Conservation (phyloP, 2,797 vertebrate species). For the Neostethus bicornis region DNA sequence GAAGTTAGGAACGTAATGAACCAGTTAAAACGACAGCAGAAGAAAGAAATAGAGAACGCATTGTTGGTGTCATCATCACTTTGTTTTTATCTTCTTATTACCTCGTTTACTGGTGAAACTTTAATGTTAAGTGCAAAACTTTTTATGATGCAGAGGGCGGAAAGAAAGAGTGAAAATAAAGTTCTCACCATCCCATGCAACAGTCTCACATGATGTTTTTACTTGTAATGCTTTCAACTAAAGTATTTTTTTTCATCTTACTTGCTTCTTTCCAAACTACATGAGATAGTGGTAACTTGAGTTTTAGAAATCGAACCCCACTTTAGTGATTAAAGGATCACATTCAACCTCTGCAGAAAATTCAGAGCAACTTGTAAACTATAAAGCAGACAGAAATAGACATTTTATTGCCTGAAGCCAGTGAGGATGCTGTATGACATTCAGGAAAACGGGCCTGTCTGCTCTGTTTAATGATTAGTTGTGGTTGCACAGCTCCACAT, state of each 20-base stretch:
- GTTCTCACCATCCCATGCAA: constrained; percentile 28
- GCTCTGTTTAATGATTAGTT: constrained; percentile 19
- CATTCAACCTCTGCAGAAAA: constrained; percentile 52
- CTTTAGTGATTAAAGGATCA: constrained; percentile 62
- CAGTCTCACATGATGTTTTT: constrained; percentile 33
- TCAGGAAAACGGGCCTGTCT: constrained; percentile 21
- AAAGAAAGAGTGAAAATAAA: constrained; percentile 4
- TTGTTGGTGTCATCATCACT: constrained; percentile 28
- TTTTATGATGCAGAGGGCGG: constrained; percentile 10
- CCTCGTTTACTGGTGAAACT: constrained; percentile 34
- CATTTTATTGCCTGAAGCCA: constrained; percentile 38
- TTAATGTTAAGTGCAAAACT: constrained; percentile 21
- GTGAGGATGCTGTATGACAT: constrained; percentile 28
- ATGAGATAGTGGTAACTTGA: constrained; percentile 41
- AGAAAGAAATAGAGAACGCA: constrained; percentile 14
- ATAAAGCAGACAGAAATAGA: constrained; percentile 7
- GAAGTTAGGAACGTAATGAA: constrained; percentile 37
- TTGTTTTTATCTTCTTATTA: constrained; percentile 53
- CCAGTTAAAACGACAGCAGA: constrained; percentile 11
- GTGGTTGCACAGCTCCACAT: constrained; percentile 18
- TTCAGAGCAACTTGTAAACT: constrained; percentile 7
- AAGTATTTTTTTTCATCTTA: constrained; percentile 30
- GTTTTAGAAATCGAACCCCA: constrained; percentile 46
- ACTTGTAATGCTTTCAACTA: constrained; percentile 22
- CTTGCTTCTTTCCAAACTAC: constrained; percentile 33